These are phyloP conservation scores for Dromius quadrimaculatus DNA, from an alignment of 2,888 invertebrate species.

Conservation along the genomic window DNA sequence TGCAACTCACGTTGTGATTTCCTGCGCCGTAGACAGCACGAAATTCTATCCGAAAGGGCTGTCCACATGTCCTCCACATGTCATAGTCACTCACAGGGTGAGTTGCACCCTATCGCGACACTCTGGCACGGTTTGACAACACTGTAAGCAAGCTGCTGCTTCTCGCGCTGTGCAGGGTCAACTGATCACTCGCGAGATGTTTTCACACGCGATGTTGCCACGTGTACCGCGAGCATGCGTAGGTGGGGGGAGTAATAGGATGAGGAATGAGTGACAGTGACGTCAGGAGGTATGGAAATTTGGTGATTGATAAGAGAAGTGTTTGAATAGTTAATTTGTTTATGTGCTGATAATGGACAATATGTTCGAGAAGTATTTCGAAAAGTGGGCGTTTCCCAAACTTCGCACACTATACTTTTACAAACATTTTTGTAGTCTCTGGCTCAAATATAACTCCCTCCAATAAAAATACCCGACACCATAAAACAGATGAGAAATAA, in stretches of 20 bases:
- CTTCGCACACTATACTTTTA: neutral
- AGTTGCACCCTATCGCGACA: neutral
- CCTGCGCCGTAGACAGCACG: conserved; percentile 58
- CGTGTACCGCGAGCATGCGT: conserved; percentile 12
- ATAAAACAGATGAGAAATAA: conserved; percentile 32
- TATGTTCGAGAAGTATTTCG: neutral
- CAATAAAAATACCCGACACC: conserved; percentile 3
- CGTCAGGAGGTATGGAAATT: neutral
- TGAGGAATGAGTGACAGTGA: neutral
- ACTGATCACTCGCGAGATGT: conserved; percentile 20
- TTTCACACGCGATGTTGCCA: conserved; percentile 16
- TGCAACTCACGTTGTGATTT: conserved; percentile 57
- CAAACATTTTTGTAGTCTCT: neutral
- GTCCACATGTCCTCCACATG: conserved; percentile 60
- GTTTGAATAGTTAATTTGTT: too few relatives aligned
- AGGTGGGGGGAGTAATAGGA: neutral
- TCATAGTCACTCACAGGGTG: neutral
- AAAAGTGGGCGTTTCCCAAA: neutral
- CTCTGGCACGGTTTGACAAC: neutral
- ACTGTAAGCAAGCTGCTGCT: conserved; percentile 56
- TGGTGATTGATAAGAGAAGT: neutral
- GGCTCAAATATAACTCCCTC: neutral
- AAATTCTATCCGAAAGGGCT: conserved; percentile 59
- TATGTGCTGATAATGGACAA: too few relatives aligned
- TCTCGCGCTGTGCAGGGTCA: conserved; percentile 53